A percentile compares a stretch with the other conserved stretches of the same genome.
phyloP scores from a whole-genome alignment of 2,888 invertebrate genomes.

The Eumerus sabulonum region DNA sequence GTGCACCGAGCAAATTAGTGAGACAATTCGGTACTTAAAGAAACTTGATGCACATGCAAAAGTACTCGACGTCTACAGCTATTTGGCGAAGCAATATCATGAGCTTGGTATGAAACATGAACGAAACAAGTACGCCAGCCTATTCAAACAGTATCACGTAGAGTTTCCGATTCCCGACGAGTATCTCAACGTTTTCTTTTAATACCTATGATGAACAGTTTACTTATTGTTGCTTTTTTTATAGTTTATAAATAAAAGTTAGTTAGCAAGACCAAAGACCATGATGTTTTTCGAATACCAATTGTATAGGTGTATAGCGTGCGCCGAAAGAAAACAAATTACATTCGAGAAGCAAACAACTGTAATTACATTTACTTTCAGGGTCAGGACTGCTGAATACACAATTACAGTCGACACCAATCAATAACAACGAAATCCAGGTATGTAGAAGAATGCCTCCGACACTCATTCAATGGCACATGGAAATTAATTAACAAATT shows the following conservation, averaged over 20 bases:
- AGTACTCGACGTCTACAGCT: conserved; percentile 82
- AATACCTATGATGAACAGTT: conserved; percentile 12
- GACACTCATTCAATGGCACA: too few relatives aligned
- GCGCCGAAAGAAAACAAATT: neutral
- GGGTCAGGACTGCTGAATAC: neutral
- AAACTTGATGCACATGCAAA: conserved; percentile 88
- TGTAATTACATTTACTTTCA: neutral
- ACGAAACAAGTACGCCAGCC: conserved; percentile 89
- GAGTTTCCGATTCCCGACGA: conserved; percentile 82
- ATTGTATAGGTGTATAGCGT: too few relatives aligned
- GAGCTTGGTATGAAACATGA: conserved; percentile 85
- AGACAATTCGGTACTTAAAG: conserved; percentile 85
- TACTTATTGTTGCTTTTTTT: too few relatives aligned
- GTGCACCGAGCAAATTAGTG: conserved; percentile 81
- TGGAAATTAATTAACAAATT: too few relatives aligned
- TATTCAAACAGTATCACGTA: conserved; percentile 88
- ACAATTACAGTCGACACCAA: too few relatives aligned
- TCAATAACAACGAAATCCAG: too few relatives aligned
- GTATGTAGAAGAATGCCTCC: too few relatives aligned
- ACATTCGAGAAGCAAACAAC: conserved; percentile 4
- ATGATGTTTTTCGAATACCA: too few relatives aligned
- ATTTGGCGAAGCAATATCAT: conserved; percentile 85
- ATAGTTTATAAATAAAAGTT: too few relatives aligned
- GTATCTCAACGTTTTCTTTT: conserved; percentile 75
- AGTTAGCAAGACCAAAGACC: too few relatives aligned